Base-by-base conservation (phyloP, 2,888 invertebrate species). In the Drosophila paramelanica region DNA sequence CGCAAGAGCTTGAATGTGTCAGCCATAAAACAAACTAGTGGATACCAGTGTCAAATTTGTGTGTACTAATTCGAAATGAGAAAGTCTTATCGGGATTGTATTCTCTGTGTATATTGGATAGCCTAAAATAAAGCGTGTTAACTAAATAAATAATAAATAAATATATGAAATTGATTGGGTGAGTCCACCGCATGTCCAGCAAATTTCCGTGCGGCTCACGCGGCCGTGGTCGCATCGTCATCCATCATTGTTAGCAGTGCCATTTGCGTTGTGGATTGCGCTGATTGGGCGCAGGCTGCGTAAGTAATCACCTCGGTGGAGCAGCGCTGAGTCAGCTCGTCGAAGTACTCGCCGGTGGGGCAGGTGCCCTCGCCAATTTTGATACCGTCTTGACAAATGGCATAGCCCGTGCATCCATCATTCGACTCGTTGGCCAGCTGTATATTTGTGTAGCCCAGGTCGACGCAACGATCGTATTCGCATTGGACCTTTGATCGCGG, bases 261-360 rank as follows among this genome's bases (percentile, higher is more conserved):
- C 17, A 3, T 17, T 13, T 36, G 39, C 31, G 71, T 60, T 8
- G 57, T 56, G 14, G 68, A 42, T 31, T 59, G 68, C n/a, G 47
- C 33, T 23, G 84, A 65, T 55, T 67, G 42, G 20, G 59, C 73
- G 46, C 91, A 92, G 39, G 91, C 81, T 17, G 80, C 52, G 77
- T 81, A 91, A 14, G 78, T 50, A 57, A 92, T 72, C 4, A 67
- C 55, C 33, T 79, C 55, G 0, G 56, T 67, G n/a, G 84, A 87
- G 57, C 91, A 91, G 11, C 75, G 69, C 52, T 92, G 92, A 25
- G 74, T 77, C 51, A 78, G 20, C 50, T 91, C 91, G 50, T 91
- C 74, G 56, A 88, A 91, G 53, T 89, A 91, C 52, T 87, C 72
- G 11, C 68, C 83, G 13, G 17, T 56, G 0, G 91, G 91, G 49